Conservation (phyloP, 1,140 invertebrate species). For the Drosophila fuyamai region DNA sequence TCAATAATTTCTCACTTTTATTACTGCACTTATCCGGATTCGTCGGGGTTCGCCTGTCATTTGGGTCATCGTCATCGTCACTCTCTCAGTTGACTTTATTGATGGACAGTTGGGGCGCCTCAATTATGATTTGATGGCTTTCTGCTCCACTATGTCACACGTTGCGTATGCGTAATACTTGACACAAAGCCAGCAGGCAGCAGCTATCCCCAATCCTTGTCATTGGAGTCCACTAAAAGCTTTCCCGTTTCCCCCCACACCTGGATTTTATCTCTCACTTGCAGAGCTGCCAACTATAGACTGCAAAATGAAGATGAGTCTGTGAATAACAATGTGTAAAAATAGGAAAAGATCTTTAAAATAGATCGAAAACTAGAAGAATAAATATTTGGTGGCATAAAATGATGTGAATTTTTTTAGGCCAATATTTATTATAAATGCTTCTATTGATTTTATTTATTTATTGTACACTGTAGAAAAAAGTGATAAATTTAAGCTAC, state of each 20-base stretch:
- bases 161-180: slow-evolving; percentile 47
- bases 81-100: slow-evolving; percentile 37
- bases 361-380: too few species aligned
- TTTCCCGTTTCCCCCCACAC: slow-evolving; percentile 7
- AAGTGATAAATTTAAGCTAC: too few species aligned
- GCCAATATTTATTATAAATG: too few species aligned
- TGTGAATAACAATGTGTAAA: not conserved
- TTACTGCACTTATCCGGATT: slow-evolving; percentile 41
- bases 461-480: too few species aligned
- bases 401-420: too few species aligned
- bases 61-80: slow-evolving; percentile 26
- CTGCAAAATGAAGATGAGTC: not conserved
- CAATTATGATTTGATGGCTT: slow-evolving; percentile 64
- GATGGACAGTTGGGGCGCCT: slow-evolving; percentile 46
- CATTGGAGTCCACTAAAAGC: slow-evolving; percentile 42
- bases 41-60: slow-evolving; percentile 20
- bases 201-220: slow-evolving; percentile 29
- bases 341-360: not conserved
- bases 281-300: not conserved
- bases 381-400: too few species aligned
- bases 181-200: slow-evolving; percentile 21
- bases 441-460: too few species aligned
- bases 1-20: slow-evolving; percentile 47
- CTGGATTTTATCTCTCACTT: not conserved
- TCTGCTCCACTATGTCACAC: slow-evolving; percentile 37